phyloP scores from a whole-genome alignment of 2,797 vertebrate genomes.

The Schizopygopsis malacanthus region DNA sequence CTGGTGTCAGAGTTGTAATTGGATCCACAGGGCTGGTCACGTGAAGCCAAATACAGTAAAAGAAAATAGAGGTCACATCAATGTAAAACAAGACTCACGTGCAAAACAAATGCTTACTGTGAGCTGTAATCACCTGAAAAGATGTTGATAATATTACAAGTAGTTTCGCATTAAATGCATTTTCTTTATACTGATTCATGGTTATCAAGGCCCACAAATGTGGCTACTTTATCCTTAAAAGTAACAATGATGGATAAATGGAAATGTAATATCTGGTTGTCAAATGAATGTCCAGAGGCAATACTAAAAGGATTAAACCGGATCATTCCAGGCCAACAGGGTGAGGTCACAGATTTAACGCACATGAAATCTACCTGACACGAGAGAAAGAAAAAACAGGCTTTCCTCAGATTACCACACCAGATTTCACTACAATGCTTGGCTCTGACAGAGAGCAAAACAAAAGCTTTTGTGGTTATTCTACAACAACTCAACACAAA shows the following conservation, averaged over 20 bases:
- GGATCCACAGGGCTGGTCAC: background rate
- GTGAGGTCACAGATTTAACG: conserved; percentile 6
- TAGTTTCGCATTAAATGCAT: background rate
- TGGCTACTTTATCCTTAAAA: background rate
- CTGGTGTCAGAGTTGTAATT: background rate
- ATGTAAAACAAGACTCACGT: background rate
- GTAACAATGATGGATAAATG: background rate
- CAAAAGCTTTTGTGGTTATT: conserved; percentile 7
- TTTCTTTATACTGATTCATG: no score
- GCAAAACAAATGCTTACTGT: background rate
- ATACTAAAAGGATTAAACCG: background rate
- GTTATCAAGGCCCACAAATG: background rate
- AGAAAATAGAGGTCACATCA: background rate
- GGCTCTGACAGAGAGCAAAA: conserved; percentile 29
- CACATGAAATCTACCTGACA: conserved; percentile 42
- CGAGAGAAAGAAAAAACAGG: background rate
- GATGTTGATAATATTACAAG: background rate
- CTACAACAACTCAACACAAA: conserved; percentile 35
- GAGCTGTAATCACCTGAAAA: background rate
- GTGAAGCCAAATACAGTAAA: background rate
- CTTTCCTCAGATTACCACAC: conserved; percentile 52
- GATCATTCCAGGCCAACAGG: background rate
- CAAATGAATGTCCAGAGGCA: conserved; percentile 2
- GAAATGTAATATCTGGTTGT: background rate
- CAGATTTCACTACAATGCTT: conserved; percentile 41